phyloP scores from a whole-genome alignment of 2,888 invertebrate species.

The Agrochola circellaris region DNA sequence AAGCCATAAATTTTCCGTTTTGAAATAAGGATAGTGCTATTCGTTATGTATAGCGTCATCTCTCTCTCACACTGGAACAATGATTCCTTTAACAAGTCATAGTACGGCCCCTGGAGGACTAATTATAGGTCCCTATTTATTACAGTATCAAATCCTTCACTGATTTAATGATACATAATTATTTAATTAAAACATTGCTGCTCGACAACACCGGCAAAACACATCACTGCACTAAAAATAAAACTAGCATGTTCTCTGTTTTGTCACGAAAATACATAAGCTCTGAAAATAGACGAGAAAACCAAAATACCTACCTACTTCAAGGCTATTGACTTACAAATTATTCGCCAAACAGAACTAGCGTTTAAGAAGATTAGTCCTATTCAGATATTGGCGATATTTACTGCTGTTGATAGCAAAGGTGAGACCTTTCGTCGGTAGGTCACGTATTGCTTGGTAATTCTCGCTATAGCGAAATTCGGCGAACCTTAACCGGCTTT shows the following conservation, averaged over 20 bases:
- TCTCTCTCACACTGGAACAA: too few species aligned
- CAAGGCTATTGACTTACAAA: conserved; percentile 52
- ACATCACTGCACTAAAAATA: conserved; percentile 24
- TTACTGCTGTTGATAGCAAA: background rate
- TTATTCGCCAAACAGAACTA: conserved; percentile 20
- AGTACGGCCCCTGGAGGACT: too few species aligned
- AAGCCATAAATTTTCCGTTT: too few species aligned
- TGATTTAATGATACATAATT: background rate
- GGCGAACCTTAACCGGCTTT: background rate
- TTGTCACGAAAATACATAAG: conserved; percentile 46
- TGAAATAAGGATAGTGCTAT: too few species aligned
- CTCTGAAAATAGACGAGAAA: conserved; percentile 31
- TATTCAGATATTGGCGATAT: background rate
- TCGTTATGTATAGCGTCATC: too few species aligned
- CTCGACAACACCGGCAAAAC: background rate
- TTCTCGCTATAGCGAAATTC: background rate
- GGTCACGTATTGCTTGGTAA: background rate
- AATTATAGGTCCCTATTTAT: background rate
- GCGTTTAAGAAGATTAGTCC: conserved; percentile 1
- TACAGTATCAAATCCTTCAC: background rate
- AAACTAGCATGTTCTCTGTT: conserved; percentile 24
- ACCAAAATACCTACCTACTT: conserved; percentile 36
- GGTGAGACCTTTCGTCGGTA: too few species aligned
- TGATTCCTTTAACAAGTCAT: too few species aligned
- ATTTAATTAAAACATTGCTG: background rate